A percentile compares a stretch with the other conserved stretches of the same genome.
These are phyloP conservation scores for Isotomurus palustris DNA, from an alignment of 2,888 invertebrate species.

Conservation along the genomic window DNA sequence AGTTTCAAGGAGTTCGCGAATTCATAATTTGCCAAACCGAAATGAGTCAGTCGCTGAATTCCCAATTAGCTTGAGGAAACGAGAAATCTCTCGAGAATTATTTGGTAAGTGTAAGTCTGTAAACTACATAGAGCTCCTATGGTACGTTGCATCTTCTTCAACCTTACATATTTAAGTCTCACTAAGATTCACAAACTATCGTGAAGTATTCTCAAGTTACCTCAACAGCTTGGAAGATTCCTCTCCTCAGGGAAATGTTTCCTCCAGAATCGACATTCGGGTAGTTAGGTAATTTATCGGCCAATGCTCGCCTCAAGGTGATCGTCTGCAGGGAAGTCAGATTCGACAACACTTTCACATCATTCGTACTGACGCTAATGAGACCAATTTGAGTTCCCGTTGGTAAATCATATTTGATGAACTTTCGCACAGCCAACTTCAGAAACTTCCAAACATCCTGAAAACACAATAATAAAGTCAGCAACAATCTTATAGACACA, in stretches of 20 bases:
- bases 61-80: too few species aligned
- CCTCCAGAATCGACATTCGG: slow-evolving; percentile 46
- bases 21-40: too few species aligned
- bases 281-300: slow-evolving; percentile 46
- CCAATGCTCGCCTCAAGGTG: slow-evolving; percentile 42
- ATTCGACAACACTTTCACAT: slow-evolving; percentile 45
- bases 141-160: too few species aligned
- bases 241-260: slow-evolving; percentile 44
- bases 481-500: too few species aligned
- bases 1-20: too few species aligned
- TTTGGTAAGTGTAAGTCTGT: too few species aligned
- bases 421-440: slow-evolving; percentile 45
- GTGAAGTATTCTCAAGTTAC: slow-evolving; percentile 27
- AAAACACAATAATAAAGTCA: slow-evolving; percentile 13
- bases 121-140: too few species aligned
- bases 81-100: too few species aligned
- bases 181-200: too few species aligned
- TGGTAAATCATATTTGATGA: slow-evolving; percentile 46
- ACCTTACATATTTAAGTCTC: too few species aligned
- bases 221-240: slow-evolving; percentile 45
- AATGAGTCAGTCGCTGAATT: too few species aligned
- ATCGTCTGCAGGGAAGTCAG: slow-evolving; percentile 45
- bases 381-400: slow-evolving; percentile 45
- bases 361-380: slow-evolving; percentile 45
- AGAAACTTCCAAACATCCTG: slow-evolving; percentile 47